These are phyloP conservation scores for Montipora foliosa DNA, from an alignment of 64 coral and sea anemone genomes.

Conservation along the genomic window DNA sequence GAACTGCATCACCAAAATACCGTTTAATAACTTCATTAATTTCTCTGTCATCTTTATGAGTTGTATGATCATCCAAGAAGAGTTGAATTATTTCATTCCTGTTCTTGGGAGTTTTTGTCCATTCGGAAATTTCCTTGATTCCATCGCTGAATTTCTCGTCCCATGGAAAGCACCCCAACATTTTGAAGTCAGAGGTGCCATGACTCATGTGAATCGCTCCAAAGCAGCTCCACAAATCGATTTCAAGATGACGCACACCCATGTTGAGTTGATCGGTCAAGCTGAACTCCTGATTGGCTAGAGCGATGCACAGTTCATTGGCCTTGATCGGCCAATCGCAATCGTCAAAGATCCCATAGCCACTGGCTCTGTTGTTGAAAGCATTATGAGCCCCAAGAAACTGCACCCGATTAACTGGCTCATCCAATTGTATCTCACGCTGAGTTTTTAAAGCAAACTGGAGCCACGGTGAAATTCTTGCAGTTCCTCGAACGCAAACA, in stretches of 20 bases:
- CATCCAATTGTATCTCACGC: constrained; percentile 59
- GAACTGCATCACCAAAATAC: constrained; percentile 69
- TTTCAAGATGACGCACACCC: constrained; percentile 72
- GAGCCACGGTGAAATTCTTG: constrained; percentile 59
- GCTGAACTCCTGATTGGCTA: constrained; percentile 87
- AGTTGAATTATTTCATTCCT: constrained; percentile 72
- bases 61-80: constrained; percentile 76
- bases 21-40: constrained; percentile 59
- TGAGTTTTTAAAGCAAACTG: constrained; percentile 71
- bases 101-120: constrained; percentile 47
- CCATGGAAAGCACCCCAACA: constrained; percentile 63
- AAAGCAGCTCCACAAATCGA: constrained; percentile 79
- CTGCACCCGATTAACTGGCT: constrained; percentile 50
- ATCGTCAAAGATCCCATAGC: constrained; percentile 57
- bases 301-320: constrained; percentile 53
- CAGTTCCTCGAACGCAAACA: constrained; percentile 61
- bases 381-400: constrained; percentile 72
- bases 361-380: constrained; percentile 68
- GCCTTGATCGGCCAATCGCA: constrained; percentile 66
- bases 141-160: constrained; percentile 65
- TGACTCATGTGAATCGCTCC: constrained; percentile 79
- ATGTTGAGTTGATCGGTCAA: constrained; percentile 75
- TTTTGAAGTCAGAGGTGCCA: constrained; percentile 10
- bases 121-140: constrained; percentile 68
- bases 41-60: constrained; percentile 1